These are phyloP conservation scores for Cyclopterus lumpus DNA, from an alignment of 2,797 vertebrate species.

Conservation along the genomic window DNA sequence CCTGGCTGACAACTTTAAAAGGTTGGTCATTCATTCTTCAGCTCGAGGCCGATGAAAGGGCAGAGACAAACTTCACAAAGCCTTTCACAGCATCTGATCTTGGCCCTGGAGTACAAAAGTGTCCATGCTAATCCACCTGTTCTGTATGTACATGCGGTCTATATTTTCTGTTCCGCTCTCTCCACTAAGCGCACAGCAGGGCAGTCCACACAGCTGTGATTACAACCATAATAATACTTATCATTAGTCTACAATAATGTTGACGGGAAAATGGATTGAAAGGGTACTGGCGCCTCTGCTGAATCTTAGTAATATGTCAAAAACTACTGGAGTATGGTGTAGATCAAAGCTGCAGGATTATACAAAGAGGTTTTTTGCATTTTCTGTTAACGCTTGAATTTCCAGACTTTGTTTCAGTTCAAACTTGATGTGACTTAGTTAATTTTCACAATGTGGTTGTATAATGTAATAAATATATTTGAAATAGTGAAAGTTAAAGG, in stretches of 20 bases:
- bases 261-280: background rate
- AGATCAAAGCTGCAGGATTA: background rate
- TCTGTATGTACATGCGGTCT: constrained; percentile 3
- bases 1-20: constrained; percentile 19
- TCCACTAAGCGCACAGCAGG: constrained; percentile 19
- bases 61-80: constrained; percentile 1
- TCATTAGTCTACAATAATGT: background rate
- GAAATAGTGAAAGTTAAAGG: background rate
- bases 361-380: background rate
- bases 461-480: background rate
- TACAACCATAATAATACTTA: background rate
- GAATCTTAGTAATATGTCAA: background rate
- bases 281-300: background rate
- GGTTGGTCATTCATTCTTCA: constrained; percentile 9
- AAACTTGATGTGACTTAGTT: background rate
- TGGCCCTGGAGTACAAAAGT: background rate
- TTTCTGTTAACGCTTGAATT: background rate
- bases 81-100: background rate
- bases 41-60: constrained; percentile 9
- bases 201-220: constrained; percentile 8
- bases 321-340: background rate
- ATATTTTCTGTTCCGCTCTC: constrained; percentile 18
- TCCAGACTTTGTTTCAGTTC: background rate
- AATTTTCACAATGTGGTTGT: background rate
- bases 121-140: background rate